phyloP scores from a whole-genome alignment of 2,888 invertebrate species.

The Microctonus hyperodae region DNA sequence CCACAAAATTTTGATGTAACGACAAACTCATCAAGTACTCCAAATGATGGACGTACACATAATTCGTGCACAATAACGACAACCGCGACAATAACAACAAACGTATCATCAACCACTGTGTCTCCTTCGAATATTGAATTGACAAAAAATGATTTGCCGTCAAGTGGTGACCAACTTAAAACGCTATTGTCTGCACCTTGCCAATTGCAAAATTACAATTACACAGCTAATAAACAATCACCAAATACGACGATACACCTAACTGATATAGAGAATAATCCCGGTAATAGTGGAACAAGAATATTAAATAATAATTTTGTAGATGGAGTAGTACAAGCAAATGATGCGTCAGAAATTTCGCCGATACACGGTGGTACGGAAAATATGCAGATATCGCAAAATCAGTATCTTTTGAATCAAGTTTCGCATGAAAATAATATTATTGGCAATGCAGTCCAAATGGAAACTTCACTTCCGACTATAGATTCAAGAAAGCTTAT shows the following conservation, averaged over 20 bases:
- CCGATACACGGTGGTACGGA: constrained; percentile 60
- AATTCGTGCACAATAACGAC: not conserved
- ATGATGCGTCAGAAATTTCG: constrained; percentile 42
- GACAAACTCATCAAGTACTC: not conserved
- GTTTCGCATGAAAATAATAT: constrained; percentile 57
- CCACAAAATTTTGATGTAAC: not conserved
- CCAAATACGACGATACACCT: not conserved
- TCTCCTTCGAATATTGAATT: not conserved
- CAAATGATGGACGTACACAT: not conserved
- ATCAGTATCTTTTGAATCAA: constrained; percentile 71
- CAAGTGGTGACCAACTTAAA: not conserved
- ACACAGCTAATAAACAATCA: not conserved
- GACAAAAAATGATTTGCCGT: not conserved
- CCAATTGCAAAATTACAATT: not conserved
- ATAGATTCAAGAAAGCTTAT: constrained; percentile 59
- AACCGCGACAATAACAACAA: not conserved
- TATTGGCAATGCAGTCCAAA: constrained; percentile 48
- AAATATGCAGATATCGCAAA: constrained; percentile 67
- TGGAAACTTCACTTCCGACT: constrained; percentile 59
- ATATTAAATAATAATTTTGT: not conserved
- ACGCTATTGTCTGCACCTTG: not conserved
- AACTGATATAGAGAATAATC: constrained; percentile 5
- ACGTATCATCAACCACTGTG: not conserved
- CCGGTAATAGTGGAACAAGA: constrained; percentile 10
- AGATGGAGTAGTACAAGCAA: not conserved